Base-by-base conservation (phyloP, 2,797 vertebrate genomes). In the Carcharodon carcharias region DNA sequence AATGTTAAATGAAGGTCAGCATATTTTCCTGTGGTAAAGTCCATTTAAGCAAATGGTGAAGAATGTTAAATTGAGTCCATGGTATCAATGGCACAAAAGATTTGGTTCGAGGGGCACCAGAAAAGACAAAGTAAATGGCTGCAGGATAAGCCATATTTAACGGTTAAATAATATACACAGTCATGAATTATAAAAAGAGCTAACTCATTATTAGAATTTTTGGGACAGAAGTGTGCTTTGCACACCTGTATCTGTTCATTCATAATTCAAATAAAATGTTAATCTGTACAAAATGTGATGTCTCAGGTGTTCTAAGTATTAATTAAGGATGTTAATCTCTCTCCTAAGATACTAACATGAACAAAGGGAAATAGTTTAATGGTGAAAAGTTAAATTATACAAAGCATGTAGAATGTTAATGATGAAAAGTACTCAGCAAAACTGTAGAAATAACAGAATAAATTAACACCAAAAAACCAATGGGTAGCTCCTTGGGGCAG, bases 241-340 rank as follows among this genome's bases (percentile, higher is more conserved):
- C 40, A 93, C 91, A 93, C n/a, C n/a, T 93, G n/a, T 67, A 93
- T 28, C 21, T 67, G 40, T 23, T 65, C 23, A 67, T 45, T 65
- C 18, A 67, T 93, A 67, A 67, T 93, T 45, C n/a, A 67, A 93
- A 93, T 67, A 1, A 93, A 67, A 67, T 63, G 63, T 93, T 93
- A 65, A 93, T 93, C n/a, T 8, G n/a, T 26, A 50, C 91, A 93
- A 67, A 67, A 67, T 67, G 63, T 65, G 21, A 67, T 65, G n/a
- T 65, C 21, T 35, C 35, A 0, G 65, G 89, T n/a, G 35, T 65
- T n/a, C 18, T 92, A 92, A 63, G n/a, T 65, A 65, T 65, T 92
- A 91, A 91, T 91, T 91, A 63, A 92, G 65, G 58, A 35, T 65
- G 89, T 61, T 65, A 93, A 67, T 93, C 91, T 45, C n/a, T 45